Percentiles rank a stretch among this genome's conserved stretches.
phyloP scores from a whole-genome alignment of 2,113 vertebrate species.

The Ptychochromis oligacanthus region DNA sequence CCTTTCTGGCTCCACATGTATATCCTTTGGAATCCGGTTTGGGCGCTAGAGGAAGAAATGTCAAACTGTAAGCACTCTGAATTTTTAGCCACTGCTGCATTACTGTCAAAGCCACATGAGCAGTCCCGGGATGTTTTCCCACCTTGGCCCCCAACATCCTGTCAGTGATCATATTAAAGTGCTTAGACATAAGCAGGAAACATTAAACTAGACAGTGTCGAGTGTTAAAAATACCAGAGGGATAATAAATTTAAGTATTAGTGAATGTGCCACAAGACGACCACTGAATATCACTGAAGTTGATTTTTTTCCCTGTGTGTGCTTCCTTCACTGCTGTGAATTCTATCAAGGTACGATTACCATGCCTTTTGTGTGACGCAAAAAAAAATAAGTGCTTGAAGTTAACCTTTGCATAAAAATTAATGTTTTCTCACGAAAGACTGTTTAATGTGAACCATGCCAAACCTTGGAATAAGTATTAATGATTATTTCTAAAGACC shows the following conservation, averaged over 20 bases:
- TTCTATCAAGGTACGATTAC: background rate
- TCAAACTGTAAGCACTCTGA: constrained; percentile 11
- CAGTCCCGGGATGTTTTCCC: background rate
- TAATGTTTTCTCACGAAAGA: background rate
- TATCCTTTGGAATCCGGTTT: constrained; percentile 92
- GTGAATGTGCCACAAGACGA: background rate
- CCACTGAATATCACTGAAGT: background rate
- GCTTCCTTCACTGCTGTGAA: background rate
- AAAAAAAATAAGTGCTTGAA: background rate
- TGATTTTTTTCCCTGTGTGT: background rate
- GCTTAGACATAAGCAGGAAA: constrained; percentile 18
- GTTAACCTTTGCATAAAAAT: background rate
- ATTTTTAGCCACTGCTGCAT: background rate
- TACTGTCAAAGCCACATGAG: constrained; percentile 13
- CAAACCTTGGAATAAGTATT: background rate
- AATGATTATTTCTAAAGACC: background rate
- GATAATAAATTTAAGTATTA: background rate
- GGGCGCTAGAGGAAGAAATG: constrained; percentile 80
- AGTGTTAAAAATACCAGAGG: background rate
- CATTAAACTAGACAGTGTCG: background rate
- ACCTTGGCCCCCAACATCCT: background rate
- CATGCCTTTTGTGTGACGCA: background rate
- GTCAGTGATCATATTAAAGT: background rate
- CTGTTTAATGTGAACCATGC: background rate
- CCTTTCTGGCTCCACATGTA: constrained; percentile 91